Conservation (phyloP, 2,797 vertebrate genomes). For the Diceros bicornis region DNA sequence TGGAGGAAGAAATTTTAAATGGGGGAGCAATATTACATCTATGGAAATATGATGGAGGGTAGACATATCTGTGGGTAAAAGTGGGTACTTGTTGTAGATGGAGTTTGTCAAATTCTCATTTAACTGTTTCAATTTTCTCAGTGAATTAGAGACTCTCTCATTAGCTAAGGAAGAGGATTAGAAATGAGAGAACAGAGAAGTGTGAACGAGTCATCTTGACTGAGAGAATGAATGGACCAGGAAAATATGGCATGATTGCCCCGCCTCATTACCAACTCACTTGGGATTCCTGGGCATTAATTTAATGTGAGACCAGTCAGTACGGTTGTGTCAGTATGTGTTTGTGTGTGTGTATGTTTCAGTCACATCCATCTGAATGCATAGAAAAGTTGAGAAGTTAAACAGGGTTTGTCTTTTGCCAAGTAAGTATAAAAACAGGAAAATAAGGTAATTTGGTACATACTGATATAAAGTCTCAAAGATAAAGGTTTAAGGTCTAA, state of each 20-base stretch:
- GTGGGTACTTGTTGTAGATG: not conserved
- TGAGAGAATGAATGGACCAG: not conserved
- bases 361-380: not conserved
- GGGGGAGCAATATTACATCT: not conserved
- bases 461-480: not conserved
- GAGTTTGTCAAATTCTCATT: not conserved
- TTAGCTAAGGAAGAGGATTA: not conserved
- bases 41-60: not conserved
- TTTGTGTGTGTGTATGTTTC: not conserved
- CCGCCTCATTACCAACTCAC: not conserved
- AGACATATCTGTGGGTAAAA: not conserved
- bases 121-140: constrained; percentile 13
- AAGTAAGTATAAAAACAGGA: not conserved
- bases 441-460: not conserved
- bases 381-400: not conserved
- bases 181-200: constrained; percentile 13
- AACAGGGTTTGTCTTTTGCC: not conserved
- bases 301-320: not conserved
- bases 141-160: not conserved
- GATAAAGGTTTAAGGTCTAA: not conserved
- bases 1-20: not conserved
- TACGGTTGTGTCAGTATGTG: not conserved
- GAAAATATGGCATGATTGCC: not conserved
- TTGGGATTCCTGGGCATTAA: not conserved
- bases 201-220: not conserved